Base-by-base conservation (phyloP, 2,888 invertebrate species). In the Thymelicus sylvestris region DNA sequence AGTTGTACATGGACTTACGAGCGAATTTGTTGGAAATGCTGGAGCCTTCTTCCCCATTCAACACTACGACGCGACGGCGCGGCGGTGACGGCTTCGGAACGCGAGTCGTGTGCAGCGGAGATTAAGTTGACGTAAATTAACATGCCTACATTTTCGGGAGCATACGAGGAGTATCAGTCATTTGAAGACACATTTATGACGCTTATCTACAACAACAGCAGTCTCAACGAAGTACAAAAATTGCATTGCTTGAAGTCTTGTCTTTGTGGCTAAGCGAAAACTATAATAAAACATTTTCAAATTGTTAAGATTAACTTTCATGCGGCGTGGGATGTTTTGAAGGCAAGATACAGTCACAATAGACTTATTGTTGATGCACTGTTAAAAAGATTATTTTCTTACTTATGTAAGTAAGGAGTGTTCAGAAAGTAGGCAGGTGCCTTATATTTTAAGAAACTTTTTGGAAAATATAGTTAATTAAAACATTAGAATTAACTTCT, bases 111-210 rank as follows among this genome's bases (percentile, higher is more conserved):
- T 6, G 5, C 39, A 31, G 52, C 65, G 39, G 65, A 65, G 10
- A 55, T 65, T 19, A 65, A 65, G 65, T 47, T 73, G 44, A 76
- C 77, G 0, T 15, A 47, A 39, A 75, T 78, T 13, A 57, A 73
- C 8, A 47, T 78, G 41, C 76, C 76, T 3, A 73, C 15, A n/a
- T 77, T 78, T 59, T 59, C 61, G 3, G 74, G 77, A 0, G 69
- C 52, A 7, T 79, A 77, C 61, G 73, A 74, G 6, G 74, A 79
- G 19, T 78, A 74, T 75, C 73, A 73, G 39, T 70, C 75, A 0
- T 78, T 76, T 50, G 48, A 76, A 39, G 79, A 78, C 63, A 71
- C 75, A 64, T 76, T 76, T 67, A 2, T 24, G 7, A 74, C 76
- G 3, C 41, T 77, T 44, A 74, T 77, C 8, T 73, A 77, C 52